phyloP scores from a whole-genome alignment of 2,113 vertebrate species.

The Tenebrosternarchus preto region DNA sequence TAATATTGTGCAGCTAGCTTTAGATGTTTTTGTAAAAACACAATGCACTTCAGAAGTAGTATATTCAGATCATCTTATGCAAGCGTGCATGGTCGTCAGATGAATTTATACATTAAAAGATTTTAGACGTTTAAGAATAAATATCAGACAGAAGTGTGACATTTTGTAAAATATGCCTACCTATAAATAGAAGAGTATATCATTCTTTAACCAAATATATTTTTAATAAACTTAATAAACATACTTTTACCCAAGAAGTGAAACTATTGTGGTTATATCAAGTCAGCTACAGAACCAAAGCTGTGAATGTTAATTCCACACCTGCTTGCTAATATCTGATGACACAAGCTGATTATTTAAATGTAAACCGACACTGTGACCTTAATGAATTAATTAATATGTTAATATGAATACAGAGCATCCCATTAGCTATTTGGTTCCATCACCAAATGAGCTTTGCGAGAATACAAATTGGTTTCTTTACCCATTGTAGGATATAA shows the following conservation, averaged over 20 bases:
- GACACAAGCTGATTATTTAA: not conserved
- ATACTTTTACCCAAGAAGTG: slow-evolving; percentile 23
- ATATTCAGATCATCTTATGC: not conserved
- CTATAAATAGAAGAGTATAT: not conserved
- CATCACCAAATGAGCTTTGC: not conserved
- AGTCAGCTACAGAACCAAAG: not conserved
- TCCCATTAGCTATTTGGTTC: not conserved
- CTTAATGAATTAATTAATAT: not conserved
- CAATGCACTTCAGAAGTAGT: not conserved
- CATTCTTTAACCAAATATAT: too few relatives aligned
- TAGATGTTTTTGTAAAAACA: not conserved
- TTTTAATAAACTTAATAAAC: slow-evolving; percentile 45
- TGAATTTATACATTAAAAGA: too few relatives aligned
- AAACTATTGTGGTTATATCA: not conserved
- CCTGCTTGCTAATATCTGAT: not conserved
- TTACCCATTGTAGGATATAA: slow-evolving; percentile 5
- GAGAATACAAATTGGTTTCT: not conserved
- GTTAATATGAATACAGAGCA: not conserved
- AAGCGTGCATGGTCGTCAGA: not conserved
- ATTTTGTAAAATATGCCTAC: too few relatives aligned
- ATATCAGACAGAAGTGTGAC: not conserved
- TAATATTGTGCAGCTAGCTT: not conserved
- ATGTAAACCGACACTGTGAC: slow-evolving; percentile 5
- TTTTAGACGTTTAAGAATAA: too few relatives aligned
- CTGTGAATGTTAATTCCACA: not conserved